These are phyloP conservation scores for Hippocampus guttulatus DNA, from an alignment of 2,113 vertebrate species.

Conservation along the genomic window DNA sequence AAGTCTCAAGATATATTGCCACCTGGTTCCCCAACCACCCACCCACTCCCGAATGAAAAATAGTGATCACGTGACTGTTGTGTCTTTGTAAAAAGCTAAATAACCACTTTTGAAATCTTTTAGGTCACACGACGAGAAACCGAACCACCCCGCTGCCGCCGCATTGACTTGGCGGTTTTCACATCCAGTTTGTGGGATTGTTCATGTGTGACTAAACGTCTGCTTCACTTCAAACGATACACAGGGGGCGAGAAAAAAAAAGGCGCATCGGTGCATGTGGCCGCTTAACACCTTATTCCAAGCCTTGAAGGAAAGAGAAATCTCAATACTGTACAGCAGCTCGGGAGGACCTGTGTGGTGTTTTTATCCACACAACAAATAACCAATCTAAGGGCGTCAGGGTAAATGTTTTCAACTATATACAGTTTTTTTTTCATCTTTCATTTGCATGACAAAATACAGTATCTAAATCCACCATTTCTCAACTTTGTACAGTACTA, in stretches of 20 bases:
- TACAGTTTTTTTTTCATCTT: constrained; percentile 51
- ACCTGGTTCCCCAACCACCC: constrained; percentile 61
- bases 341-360: constrained; percentile 53
- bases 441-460: constrained; percentile 66
- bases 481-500: constrained; percentile 70
- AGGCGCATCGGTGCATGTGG: constrained; percentile 72
- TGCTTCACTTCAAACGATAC: constrained; percentile 53
- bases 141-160: constrained; percentile 1
- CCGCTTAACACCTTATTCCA: constrained; percentile 59
- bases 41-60: constrained; percentile 63
- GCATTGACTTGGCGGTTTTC: constrained; percentile 8
- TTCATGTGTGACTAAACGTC: constrained; percentile 45
- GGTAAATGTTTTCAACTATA: constrained; percentile 26
- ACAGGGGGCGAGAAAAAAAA: constrained; percentile 36
- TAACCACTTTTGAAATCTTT: constrained; percentile 57
- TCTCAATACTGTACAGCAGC: constrained; percentile 69
- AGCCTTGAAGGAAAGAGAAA: constrained; percentile 57
- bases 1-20: constrained; percentile 79
- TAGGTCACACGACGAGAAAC: constrained; percentile 26
- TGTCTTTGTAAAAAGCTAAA: constrained; percentile 69
- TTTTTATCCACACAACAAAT: constrained; percentile 57
- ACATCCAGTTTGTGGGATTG: constrained; percentile 37
- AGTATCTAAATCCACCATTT: constrained; percentile 62
- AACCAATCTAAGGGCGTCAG: constrained; percentile 55
- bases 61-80: constrained; percentile 60